Conservation (phyloP, 2,797 vertebrate species). For the Pithecia hirsuta region DNA sequence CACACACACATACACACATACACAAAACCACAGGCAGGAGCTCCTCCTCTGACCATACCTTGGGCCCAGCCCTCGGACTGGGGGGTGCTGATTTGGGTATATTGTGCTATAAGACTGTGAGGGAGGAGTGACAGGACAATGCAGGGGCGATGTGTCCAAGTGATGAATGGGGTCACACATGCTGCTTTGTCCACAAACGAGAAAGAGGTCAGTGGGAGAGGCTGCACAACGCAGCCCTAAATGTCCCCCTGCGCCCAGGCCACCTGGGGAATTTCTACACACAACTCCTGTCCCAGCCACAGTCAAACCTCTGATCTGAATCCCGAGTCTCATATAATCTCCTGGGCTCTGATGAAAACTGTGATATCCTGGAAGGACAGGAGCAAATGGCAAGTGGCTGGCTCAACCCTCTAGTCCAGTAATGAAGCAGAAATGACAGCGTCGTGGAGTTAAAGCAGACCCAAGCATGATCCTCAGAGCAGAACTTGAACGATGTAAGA, state of each 20-base stretch:
- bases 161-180: not conserved
- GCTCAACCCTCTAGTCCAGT: not conserved
- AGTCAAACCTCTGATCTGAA: not conserved
- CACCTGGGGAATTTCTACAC: not conserved
- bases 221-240: not conserved
- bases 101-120: constrained; percentile 78
- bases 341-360: constrained; percentile 39
- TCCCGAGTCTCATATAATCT: constrained; percentile 54
- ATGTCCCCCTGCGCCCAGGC: not conserved
- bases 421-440: not conserved
- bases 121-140: constrained; percentile 19
- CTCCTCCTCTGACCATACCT: constrained; percentile 46
- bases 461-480: not conserved
- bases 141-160: constrained; percentile 19
- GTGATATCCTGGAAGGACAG: constrained; percentile 22
- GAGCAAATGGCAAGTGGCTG: not conserved
- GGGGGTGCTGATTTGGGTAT: constrained; percentile 16
- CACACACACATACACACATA: constrained; percentile 27
- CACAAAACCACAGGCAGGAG: constrained; percentile 48
- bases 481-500: not conserved
- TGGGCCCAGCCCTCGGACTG: constrained; percentile 42
- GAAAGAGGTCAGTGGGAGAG: not conserved
- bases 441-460: not conserved
- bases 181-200: constrained; percentile 45
- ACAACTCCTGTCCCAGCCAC: not conserved